These are phyloP conservation scores for Corythornis madagascariensis DNA, from an alignment of 2,113 vertebrate genomes.

Conservation along the genomic window DNA sequence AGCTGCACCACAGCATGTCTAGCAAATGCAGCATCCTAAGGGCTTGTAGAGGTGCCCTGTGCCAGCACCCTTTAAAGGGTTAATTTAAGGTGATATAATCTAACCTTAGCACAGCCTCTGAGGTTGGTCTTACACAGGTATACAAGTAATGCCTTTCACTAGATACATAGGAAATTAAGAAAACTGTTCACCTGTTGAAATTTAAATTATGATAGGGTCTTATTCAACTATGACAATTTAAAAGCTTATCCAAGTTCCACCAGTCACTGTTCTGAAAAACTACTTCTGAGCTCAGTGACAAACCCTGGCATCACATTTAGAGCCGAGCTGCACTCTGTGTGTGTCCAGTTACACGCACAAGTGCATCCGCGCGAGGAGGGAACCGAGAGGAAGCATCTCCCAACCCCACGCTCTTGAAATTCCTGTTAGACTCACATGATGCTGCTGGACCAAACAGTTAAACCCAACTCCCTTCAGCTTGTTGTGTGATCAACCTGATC, in stretches of 20 bases:
- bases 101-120: neutral
- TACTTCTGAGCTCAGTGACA: neutral
- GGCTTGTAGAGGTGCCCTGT: fast-evolving
- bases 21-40: neutral
- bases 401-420: neutral
- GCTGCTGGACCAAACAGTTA: neutral
- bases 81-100: neutral
- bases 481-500: neutral
- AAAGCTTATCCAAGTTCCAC: neutral
- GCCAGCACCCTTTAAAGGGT: neutral
- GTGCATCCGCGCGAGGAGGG: neutral
- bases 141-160: fast-evolving
- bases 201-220: neutral
- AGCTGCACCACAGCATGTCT: neutral
- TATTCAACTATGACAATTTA: neutral
- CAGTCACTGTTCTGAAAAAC: neutral
- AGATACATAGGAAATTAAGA: neutral
- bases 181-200: neutral
- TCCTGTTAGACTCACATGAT: neutral
- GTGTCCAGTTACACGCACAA: neutral
- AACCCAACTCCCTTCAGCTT: neutral
- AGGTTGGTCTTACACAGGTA: neutral
- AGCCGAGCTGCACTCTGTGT: neutral
- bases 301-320: neutral
- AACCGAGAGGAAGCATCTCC: neutral